Conservation (phyloP, 2,888 invertebrate species). For the Diarsia rubi region DNA sequence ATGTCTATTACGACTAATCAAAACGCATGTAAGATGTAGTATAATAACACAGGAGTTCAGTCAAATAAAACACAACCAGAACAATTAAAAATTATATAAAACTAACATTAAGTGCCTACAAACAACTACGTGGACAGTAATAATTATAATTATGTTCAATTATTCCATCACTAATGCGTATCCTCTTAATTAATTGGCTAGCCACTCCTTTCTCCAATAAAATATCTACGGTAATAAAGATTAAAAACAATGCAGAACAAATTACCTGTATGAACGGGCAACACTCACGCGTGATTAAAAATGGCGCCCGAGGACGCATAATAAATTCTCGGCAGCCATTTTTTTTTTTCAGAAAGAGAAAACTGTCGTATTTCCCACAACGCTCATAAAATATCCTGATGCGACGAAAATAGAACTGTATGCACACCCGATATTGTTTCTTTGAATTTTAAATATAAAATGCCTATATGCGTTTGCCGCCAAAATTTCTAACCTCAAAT, state of each 20-base stretch:
- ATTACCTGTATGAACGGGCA: constrained; percentile 73
- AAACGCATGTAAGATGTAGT: not conserved
- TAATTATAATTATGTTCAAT: not conserved
- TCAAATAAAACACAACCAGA: not conserved
- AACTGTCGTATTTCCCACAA: constrained; percentile 86
- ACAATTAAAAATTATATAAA: not conserved
- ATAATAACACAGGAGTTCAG: not conserved
- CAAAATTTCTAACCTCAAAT: constrained; percentile 65
- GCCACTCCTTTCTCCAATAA: constrained; percentile 61
- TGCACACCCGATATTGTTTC: constrained; percentile 89
- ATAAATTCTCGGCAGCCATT: constrained; percentile 77
- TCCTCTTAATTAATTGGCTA: constrained; percentile 43
- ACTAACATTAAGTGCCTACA: not conserved
- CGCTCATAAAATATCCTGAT: constrained; percentile 86
- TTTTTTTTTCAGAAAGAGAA: constrained; percentile 75
- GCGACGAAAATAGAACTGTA: constrained; percentile 81
- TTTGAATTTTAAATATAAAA: constrained; percentile 87
- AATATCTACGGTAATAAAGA: constrained; percentile 55
- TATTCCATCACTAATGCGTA: constrained; percentile 10
- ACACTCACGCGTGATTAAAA: constrained; percentile 79
- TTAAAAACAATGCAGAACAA: constrained; percentile 66
- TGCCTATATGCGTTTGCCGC: constrained; percentile 58
- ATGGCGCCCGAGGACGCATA: constrained; percentile 76
- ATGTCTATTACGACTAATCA: not conserved
- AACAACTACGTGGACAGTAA: not conserved